Evolutionary conservation across 2,888 invertebrate species (phyloP).

Genomic region (Oegoconia quadripuncta): DNA sequence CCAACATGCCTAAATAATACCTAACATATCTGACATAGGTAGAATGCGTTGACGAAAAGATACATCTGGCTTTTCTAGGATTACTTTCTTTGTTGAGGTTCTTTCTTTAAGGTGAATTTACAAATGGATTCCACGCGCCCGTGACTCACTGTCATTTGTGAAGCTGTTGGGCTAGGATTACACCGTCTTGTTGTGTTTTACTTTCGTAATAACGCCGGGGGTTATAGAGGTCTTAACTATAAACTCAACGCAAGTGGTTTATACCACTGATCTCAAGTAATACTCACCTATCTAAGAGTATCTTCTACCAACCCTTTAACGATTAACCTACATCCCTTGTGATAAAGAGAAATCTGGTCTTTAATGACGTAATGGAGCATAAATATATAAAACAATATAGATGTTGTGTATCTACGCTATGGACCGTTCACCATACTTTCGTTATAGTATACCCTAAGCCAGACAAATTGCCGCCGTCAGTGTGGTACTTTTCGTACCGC

Average conservation of each 20-base stretch:
- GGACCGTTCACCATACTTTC: neutral
- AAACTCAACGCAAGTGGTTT: neutral
- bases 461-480: conserved; percentile 7
- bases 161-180: neutral
- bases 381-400: no score
- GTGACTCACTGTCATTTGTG: neutral
- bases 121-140: conserved; percentile 6
- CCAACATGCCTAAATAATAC: conserved; percentile 18
- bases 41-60: neutral
- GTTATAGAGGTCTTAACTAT: neutral
- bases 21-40: neutral
- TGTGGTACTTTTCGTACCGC: conserved; percentile 1
- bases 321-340: no score
- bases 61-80: conserved; percentile 6
- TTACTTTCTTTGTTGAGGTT: conserved; percentile 2
- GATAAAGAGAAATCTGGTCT: no score
- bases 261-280: neutral
- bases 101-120: conserved; percentile 1
- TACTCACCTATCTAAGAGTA: no score
- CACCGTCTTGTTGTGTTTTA: neutral
- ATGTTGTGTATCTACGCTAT: neutral
- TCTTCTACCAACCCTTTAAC: no score
- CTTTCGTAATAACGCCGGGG: neutral
- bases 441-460: conserved; percentile 6
- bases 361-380: no score